Evolutionary conservation across 1,140 invertebrate species (phyloP), one percentile per base, ranked within the genome.

Genomic region (Holcopasites calliopsidis): DNA sequence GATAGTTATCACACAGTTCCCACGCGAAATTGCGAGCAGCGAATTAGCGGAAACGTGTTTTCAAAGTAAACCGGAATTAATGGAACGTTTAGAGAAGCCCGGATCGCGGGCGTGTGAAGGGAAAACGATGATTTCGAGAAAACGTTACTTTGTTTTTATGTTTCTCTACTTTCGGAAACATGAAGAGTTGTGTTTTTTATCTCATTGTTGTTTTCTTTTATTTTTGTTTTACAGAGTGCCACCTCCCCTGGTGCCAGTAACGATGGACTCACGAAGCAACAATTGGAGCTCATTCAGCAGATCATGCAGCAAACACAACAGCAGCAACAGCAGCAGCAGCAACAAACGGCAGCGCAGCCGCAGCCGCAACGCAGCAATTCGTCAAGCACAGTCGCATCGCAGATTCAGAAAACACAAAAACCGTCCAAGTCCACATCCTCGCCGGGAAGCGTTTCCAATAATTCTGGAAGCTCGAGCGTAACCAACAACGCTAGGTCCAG

Each of bases 281-380:
- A 95, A 88, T 92, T 95, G 82, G 95, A 95, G 90, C 93, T 95
- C 81, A 96, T 96, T 82, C 95, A 95, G 88, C 95, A 95, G 88
- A 95, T 95, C 77, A 95, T 96, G 94, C 95, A 95, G 83, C 95
- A 95, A 86, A 95, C 94, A 18, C 94, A 93, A 83, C 93, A 93
- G 79, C 91, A 81, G 83, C 85, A 87, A 26, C 90, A 78, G 8
- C 79, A 81, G 13, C 79, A 89, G 5, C 85, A 78, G 35, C 82
- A 82, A n/a, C 86, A 74, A 69, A 84, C 52, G 49, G 62, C 74
- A 23, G 79, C 50, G 55, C 87, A 80, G 18, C 77, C 60, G 57
- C 88, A 83, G 58, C 88, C 76, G 31, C 84, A 81, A 62, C 83
- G 83, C n/a, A 84, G 73, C n/a, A 84, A 80, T 47, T 64, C 86